Conservation (phyloP, 2,113 vertebrate species). For the Circaetus cinerascens region DNA sequence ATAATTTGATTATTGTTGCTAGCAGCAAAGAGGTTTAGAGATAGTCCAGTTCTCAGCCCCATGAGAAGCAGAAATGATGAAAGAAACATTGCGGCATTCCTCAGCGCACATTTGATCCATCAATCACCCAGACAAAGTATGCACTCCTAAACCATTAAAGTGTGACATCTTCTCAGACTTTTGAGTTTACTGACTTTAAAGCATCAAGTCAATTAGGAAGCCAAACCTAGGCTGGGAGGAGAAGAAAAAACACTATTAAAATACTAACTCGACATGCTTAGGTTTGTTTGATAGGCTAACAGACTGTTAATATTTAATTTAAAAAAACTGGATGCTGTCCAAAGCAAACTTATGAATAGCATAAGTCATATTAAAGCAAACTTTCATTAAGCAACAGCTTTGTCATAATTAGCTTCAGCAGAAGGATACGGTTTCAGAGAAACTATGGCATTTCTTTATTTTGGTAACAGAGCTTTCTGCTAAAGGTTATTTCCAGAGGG, state of each 20-base stretch:
- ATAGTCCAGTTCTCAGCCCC: background rate
- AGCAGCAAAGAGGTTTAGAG: background rate
- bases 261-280: slow-evolving; percentile 34
- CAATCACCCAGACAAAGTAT: slow-evolving; percentile 62
- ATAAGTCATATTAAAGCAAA: slow-evolving; percentile 64
- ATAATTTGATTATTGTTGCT: slow-evolving; percentile 38
- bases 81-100: background rate
- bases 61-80: slow-evolving; percentile 1
- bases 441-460: slow-evolving; percentile 33
- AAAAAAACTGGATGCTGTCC: slow-evolving; percentile 48
- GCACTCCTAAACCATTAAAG: slow-evolving; percentile 65
- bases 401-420: slow-evolving; percentile 54
- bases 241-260: slow-evolving; percentile 39
- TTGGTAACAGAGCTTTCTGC: slow-evolving; percentile 8
- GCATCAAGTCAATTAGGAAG: slow-evolving; percentile 49
- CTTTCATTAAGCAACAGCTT: slow-evolving; percentile 58
- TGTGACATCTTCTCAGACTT: slow-evolving; percentile 64
- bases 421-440: slow-evolving; percentile 37
- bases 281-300: slow-evolving; percentile 61
- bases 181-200: slow-evolving; percentile 45
- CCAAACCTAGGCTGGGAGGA: background rate
- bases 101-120: slow-evolving; percentile 59
- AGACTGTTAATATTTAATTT: slow-evolving; percentile 60
- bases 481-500: slow-evolving; percentile 43
- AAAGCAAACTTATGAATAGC: slow-evolving; percentile 58